phyloP scores from a whole-genome alignment of 2,113 vertebrate genomes.

The Cyprinodon variegatus region DNA sequence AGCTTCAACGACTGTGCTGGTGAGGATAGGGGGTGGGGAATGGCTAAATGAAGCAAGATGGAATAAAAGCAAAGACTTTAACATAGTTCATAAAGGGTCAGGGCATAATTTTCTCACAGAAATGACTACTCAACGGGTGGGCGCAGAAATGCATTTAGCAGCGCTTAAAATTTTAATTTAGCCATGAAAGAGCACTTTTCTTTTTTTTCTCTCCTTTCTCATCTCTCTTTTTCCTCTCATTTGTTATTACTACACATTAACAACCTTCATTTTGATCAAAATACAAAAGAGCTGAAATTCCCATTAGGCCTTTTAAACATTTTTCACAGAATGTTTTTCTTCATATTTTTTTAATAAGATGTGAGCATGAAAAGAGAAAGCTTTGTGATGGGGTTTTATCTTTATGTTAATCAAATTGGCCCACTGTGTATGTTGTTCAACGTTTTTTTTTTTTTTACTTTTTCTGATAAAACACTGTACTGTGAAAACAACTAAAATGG shows the following conservation, averaged over 20 bases:
- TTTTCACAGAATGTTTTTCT: constrained; percentile 18
- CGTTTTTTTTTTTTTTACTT: constrained; percentile 43
- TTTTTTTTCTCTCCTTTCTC: constrained; percentile 14
- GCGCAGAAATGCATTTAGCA: constrained; percentile 61
- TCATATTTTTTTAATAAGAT: constrained; percentile 34
- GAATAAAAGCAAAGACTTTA: constrained; percentile 51
- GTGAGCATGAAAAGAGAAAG: constrained; percentile 53
- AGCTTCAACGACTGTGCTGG: not conserved
- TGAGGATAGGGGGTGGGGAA: not conserved
- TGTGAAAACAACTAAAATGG: constrained; percentile 29
- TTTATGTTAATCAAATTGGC: constrained; percentile 62
- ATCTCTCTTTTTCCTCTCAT: constrained; percentile 20
- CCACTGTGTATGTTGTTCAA: constrained; percentile 30
- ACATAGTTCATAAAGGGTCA: constrained; percentile 55
- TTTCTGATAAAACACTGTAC: constrained; percentile 44
- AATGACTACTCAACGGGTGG: constrained; percentile 62
- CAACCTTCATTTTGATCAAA: constrained; percentile 65
- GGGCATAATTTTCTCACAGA: constrained; percentile 63
- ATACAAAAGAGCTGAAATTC: constrained; percentile 66
- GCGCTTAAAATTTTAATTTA: constrained; percentile 61
- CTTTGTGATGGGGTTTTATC: constrained; percentile 43
- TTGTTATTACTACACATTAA: constrained; percentile 55
- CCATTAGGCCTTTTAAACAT: constrained; percentile 45
- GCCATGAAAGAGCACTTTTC: constrained; percentile 50
- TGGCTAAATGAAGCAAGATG: constrained; percentile 28